phyloP scores from a whole-genome alignment of 2,888 invertebrate species.

The Drosophila putrida region DNA sequence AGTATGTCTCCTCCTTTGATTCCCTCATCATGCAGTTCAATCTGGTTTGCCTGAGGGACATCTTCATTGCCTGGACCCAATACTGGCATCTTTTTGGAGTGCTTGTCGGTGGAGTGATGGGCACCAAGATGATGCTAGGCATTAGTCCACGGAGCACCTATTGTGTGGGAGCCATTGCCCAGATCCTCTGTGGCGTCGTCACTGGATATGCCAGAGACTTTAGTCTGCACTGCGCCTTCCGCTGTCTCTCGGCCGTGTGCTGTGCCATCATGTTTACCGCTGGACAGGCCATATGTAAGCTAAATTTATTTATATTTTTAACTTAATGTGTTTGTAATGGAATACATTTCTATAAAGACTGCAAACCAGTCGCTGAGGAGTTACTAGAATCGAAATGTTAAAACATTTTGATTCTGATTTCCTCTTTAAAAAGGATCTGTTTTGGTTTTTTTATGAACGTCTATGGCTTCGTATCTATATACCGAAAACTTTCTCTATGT shows the following conservation, averaged over 20 bases:
- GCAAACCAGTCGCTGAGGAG: no score
- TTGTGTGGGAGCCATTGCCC: constrained; percentile 84
- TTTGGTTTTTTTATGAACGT: no score
- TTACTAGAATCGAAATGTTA: no score
- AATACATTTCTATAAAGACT: no score
- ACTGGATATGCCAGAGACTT: constrained; percentile 84
- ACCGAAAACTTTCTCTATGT: no score
- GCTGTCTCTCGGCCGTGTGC: constrained; percentile 85
- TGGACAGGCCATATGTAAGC: constrained; percentile 85
- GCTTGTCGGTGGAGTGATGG: constrained; percentile 84
- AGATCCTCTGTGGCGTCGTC: constrained; percentile 84
- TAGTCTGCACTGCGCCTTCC: constrained; percentile 84
- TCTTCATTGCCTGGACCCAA: constrained; percentile 86
- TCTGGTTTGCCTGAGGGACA: constrained; percentile 85
- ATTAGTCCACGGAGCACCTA: constrained; percentile 85
- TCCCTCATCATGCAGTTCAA: constrained; percentile 85
- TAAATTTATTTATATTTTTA: background rate
- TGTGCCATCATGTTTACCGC: constrained; percentile 86
- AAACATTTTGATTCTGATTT: no score
- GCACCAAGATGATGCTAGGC: constrained; percentile 84
- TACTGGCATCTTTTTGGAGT: constrained; percentile 86
- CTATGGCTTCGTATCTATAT: no score
- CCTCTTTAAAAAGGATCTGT: no score
- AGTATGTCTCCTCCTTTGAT: constrained; percentile 78
- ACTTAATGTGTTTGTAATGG: no score